These are phyloP conservation scores for Varanus salvator DNA, from an alignment of 2,113 vertebrate species.

Conservation along the genomic window DNA sequence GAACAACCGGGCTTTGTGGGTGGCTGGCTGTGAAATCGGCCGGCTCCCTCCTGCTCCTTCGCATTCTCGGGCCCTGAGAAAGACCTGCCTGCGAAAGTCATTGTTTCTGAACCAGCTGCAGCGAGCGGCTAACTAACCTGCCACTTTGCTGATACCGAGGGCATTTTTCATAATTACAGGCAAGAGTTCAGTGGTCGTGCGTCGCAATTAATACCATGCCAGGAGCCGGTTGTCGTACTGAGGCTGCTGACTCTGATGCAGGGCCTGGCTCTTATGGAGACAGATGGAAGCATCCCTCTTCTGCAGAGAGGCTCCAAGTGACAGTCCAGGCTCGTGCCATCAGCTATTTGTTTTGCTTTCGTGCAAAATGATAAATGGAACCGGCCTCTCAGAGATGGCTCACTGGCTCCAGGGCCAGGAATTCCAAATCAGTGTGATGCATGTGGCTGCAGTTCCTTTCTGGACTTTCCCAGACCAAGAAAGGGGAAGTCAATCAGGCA, in stretches of 20 bases:
- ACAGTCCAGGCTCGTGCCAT: fast-evolving
- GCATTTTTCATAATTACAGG: slow-evolving; percentile 71
- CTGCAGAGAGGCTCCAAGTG: fast-evolving
- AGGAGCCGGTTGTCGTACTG: slow-evolving; percentile 14
- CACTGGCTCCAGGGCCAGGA: not conserved
- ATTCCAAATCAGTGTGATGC: not conserved
- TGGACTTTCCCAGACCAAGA: fast-evolving
- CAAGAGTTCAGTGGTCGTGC: slow-evolving; percentile 53
- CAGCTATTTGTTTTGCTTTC: fast-evolving
- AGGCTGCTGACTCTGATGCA: not conserved
- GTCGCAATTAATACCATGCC: slow-evolving; percentile 54
- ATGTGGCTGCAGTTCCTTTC: not conserved
- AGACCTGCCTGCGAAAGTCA: slow-evolving; percentile 67
- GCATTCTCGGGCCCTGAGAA: not conserved
- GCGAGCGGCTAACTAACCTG: slow-evolving; percentile 43
- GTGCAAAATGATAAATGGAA: not conserved
- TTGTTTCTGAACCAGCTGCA: slow-evolving; percentile 42
- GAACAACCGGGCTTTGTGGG: slow-evolving; percentile 57
- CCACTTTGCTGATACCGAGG: slow-evolving; percentile 45
- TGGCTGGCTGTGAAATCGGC: slow-evolving; percentile 48
- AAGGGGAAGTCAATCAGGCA: fast-evolving
- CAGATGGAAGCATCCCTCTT: not conserved
- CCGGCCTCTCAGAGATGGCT: not conserved
- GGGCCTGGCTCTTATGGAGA: not conserved
- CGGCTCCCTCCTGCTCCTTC: slow-evolving; percentile 27